Conservation (phyloP, 2,113 vertebrate genomes). For the Ctenodactylus gundi region DNA sequence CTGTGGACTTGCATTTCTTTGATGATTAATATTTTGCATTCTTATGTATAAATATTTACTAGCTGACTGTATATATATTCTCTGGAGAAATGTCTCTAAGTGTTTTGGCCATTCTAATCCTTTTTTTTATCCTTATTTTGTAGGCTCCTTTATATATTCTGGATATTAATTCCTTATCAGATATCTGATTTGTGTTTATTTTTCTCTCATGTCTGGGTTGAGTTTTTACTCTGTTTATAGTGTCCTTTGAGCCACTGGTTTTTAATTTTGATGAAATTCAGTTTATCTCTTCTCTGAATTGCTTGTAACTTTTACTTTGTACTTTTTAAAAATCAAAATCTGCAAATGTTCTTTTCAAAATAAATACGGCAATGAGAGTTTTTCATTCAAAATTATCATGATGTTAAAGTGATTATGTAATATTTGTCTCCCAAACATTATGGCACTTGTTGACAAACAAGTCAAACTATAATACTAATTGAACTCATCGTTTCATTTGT, state of each 20-base stretch:
- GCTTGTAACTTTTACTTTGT: background rate
- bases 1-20: conserved; percentile 1
- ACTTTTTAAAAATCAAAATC: conserved; percentile 29
- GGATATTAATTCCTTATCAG: background rate
- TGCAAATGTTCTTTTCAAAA: conserved; percentile 15
- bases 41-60: conserved; percentile 18
- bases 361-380: background rate
- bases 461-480: conserved; percentile 7
- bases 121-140: background rate
- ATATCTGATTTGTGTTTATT: conserved; percentile 3
- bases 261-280: conserved; percentile 23
- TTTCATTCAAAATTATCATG: conserved; percentile 38
- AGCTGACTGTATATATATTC: background rate
- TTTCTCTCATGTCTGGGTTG: background rate
- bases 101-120: background rate
- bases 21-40: background rate
- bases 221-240: conserved; percentile 1
- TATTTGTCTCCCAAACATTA: conserved; percentile 11
- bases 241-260: background rate
- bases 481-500: background rate
- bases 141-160: conserved; percentile 26
- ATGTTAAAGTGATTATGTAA: background rate
- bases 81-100: conserved; percentile 21
- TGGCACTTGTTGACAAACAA: background rate
- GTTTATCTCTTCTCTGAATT: conserved; percentile 11